These are phyloP conservation scores for Heliocidaris erythrogramma DNA, from an alignment of 35 echinoderm and acorn worm species.

Conservation along the genomic window DNA sequence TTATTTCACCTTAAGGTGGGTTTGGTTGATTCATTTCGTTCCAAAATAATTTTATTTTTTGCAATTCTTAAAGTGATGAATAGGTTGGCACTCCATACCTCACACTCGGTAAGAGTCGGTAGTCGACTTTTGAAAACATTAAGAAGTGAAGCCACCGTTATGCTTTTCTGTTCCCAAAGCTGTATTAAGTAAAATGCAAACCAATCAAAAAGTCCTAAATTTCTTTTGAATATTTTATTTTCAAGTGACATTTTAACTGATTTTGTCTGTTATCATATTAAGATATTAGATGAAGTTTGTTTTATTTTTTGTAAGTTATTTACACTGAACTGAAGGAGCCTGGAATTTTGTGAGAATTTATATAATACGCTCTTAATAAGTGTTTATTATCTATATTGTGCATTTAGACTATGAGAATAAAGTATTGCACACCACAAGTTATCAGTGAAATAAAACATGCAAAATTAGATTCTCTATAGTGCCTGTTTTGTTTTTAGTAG, in stretches of 20 bases:
- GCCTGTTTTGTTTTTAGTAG: not conserved
- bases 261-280: not conserved
- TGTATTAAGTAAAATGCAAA: not conserved
- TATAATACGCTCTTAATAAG: not conserved
- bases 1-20: too few relatives aligned
- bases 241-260: not conserved
- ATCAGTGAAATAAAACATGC: conserved; percentile 45
- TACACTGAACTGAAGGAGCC: not conserved
- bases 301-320: not conserved
- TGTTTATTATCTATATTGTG: conserved; percentile 28
- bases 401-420: conserved; percentile 32
- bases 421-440: conserved; percentile 31
- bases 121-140: too few relatives aligned
- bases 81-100: too few relatives aligned
- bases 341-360: conserved; percentile 19
- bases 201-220: not conserved
- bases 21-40: too few relatives aligned
- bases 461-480: not conserved
- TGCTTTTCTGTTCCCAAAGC: too few relatives aligned
- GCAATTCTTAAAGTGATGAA: too few relatives aligned
- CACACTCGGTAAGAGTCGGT: too few relatives aligned
- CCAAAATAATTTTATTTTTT: too few relatives aligned
- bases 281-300: not conserved
- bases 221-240: conserved; percentile 5
- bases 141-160: too few relatives aligned